Base-by-base conservation (phyloP, 2,888 invertebrate genomes). In the Kuschelorhynchus macadamiae region DNA sequence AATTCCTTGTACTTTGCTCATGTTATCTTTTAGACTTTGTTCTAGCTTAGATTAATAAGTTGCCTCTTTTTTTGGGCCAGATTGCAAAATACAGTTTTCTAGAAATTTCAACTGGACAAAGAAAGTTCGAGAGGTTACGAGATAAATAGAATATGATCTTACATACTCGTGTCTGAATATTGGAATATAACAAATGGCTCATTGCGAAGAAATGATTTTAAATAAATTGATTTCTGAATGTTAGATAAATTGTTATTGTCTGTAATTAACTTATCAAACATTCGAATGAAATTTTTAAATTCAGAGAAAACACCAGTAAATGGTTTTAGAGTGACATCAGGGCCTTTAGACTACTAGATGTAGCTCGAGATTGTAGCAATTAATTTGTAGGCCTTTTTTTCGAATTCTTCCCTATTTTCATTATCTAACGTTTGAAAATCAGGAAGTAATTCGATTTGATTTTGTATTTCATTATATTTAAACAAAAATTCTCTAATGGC, bases 141-240 rank as follows among this genome's bases (percentile, higher is more conserved):
- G n/a, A n/a, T n/a, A n/a, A n/a, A n/a, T n/a, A n/a, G n/a, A n/a
- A n/a, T n/a, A n/a, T n/a, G n/a, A n/a, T n/a, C n/a, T n/a, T n/a
- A n/a, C n/a, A n/a, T n/a, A n/a, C n/a, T n/a, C n/a, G n/a, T n/a
- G n/a, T n/a, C n/a, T n/a, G n/a, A n/a, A n/a, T n/a, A n/a, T n/a
- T n/a, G n/a, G n/a, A n/a, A n/a, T n/a, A n/a, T n/a, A n/a, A n/a
- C n/a, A n/a, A 18, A 47, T 2, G 47, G 47, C 18, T 44, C 44
- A 17, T 18, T 18, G 11, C 18, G 16, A 17, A 44, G 18, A 44
- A 44, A 44, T 2, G 44, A 44, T 44, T 44, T 44, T 11, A 44
- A 18, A 44, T 44, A 44, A 7, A 44, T 44, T 7, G 16, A 44
- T 14, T 44, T 44, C 7, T 44, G 44, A 17, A 44, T 44, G 17